A percentile compares a stretch with the other conserved stretches of the same genome.
These are phyloP conservation scores for Dendrophyllia cribrosa DNA, from an alignment of 64 coral and sea anemone species.

Conservation along the genomic window DNA sequence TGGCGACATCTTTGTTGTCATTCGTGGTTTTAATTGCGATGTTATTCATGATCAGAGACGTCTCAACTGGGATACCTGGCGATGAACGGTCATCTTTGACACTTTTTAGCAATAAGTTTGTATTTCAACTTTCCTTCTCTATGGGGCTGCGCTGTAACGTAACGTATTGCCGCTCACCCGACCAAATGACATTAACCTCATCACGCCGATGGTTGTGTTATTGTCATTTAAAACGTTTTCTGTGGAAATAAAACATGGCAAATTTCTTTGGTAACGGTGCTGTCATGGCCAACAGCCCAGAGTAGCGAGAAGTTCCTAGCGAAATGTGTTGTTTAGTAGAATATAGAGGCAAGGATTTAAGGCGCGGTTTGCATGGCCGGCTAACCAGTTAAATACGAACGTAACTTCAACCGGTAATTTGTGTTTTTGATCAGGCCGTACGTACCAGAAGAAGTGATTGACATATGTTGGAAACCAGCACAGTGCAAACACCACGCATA, in stretches of 20 bases:
- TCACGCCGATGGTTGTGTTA: neutral
- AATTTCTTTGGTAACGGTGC: too few relatives aligned
- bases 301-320: neutral
- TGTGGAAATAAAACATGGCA: neutral
- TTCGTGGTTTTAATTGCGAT: neutral
- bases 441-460: slow-evolving; percentile 60
- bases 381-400: slow-evolving; percentile 54
- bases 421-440: neutral
- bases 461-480: slow-evolving; percentile 67
- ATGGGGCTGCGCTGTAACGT: neutral
- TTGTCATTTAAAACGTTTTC: neutral
- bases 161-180: neutral
- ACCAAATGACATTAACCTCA: neutral
- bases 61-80: neutral
- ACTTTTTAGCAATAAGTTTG: neutral
- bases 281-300: too few relatives aligned
- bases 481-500: slow-evolving; percentile 48
- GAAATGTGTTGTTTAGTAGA: slow-evolving; percentile 32
- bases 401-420: neutral
- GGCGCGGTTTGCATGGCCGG: slow-evolving; percentile 76
- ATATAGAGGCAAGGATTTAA: slow-evolving; percentile 67
- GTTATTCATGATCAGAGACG: neutral
- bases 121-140: neutral
- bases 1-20: too few relatives aligned
- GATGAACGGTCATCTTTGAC: neutral